Percentiles rank a stretch among this genome's conserved stretches.
Evolutionary conservation across 2,797 vertebrate species (phyloP).

Genomic region (Sebastes trivittatus): DNA sequence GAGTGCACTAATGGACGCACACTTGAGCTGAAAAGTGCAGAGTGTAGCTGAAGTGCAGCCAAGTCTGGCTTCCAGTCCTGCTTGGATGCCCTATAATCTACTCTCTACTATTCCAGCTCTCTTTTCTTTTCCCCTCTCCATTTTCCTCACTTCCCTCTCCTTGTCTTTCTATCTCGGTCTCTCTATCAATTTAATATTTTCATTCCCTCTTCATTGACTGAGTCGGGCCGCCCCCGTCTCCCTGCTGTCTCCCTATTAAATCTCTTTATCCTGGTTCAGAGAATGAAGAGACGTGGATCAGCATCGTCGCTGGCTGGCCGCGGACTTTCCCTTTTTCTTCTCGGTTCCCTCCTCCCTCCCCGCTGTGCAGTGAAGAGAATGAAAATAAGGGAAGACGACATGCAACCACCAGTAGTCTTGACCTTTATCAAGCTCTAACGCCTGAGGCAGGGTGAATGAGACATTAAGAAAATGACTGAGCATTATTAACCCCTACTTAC

Average conservation of each 20-base stretch:
- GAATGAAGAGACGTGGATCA: constrained; percentile 58
- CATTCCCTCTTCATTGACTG: constrained; percentile 59
- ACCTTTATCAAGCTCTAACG: constrained; percentile 77
- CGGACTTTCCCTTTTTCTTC: constrained; percentile 39
- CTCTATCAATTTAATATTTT: constrained; percentile 70
- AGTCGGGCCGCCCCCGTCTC: constrained; percentile 36
- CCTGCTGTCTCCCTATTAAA: constrained; percentile 56
- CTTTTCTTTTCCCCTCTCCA: constrained; percentile 44
- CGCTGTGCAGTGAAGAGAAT: constrained; percentile 55
- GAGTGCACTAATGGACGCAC: constrained; percentile 83
- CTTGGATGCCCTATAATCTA: constrained; percentile 77
- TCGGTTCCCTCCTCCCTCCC: constrained; percentile 7
- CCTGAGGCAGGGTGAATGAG: constrained; percentile 69
- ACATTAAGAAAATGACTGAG: constrained; percentile 80
- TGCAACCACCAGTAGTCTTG: constrained; percentile 76
- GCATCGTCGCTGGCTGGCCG: constrained; percentile 36
- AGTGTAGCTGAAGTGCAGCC: constrained; percentile 83
- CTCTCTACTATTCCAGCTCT: constrained; percentile 64
- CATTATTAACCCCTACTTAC: constrained; percentile 72
- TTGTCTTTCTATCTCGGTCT: constrained; percentile 48
- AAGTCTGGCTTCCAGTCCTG: constrained; percentile 80
- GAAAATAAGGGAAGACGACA: constrained; percentile 69
- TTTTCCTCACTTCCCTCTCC: constrained; percentile 52
- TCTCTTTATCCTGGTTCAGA: constrained; percentile 64
- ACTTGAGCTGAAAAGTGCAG: constrained; percentile 83